phyloP scores from a whole-genome alignment of 2,113 vertebrate genomes.

The Serinus canaria region DNA sequence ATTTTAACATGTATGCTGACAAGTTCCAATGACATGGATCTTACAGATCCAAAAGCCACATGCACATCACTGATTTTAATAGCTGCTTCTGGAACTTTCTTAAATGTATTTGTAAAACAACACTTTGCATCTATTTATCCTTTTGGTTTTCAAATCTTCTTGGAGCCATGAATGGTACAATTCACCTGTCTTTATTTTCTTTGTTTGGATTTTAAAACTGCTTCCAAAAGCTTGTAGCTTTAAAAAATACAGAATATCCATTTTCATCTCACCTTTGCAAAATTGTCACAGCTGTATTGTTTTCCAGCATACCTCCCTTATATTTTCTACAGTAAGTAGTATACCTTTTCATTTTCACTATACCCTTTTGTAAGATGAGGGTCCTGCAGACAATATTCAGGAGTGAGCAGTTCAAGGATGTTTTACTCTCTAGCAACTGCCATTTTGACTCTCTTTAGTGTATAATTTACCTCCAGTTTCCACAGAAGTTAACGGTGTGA shows the following conservation, averaged over 20 bases:
- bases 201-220: neutral
- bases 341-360: neutral
- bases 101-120: neutral
- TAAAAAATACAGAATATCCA: neutral
- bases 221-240: neutral
- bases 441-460: neutral
- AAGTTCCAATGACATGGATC: neutral
- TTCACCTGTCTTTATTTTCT: neutral
- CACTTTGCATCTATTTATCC: neutral
- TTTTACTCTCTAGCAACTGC: neutral
- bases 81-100: neutral
- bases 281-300: neutral
- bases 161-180: neutral
- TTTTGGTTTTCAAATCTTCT: neutral
- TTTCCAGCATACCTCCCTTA: neutral
- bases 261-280: neutral
- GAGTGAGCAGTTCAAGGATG: neutral
- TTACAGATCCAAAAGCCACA: neutral
- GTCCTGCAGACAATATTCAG: neutral
- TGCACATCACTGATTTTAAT: neutral
- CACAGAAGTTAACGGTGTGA: neutral
- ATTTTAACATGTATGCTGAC: neutral
- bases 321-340: neutral
- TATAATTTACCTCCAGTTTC: neutral
- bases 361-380: neutral